phyloP scores from a whole-genome alignment of 1,140 invertebrate species.

The Philaenus spumarius region DNA sequence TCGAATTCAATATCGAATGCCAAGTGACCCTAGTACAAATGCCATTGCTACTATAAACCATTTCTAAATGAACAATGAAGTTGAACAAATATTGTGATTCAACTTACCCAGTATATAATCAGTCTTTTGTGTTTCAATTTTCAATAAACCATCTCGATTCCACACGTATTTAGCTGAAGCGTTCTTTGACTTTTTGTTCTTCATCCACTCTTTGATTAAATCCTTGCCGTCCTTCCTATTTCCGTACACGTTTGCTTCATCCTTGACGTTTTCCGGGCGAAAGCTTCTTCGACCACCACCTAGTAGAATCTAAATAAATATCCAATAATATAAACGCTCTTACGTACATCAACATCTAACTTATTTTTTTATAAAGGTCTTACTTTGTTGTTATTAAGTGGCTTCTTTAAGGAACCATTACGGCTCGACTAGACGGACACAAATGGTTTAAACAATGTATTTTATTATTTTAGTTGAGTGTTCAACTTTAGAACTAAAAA shows the following conservation, averaged over 20 bases:
- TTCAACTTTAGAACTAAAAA: too few relatives aligned
- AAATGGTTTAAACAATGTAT: not conserved
- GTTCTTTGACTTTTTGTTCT: conserved; percentile 30
- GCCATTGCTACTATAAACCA: too few relatives aligned
- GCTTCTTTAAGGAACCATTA: too few relatives aligned
- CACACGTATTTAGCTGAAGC: conserved; percentile 31
- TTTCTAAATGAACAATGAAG: too few relatives aligned
- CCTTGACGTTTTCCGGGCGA: conserved; percentile 40
- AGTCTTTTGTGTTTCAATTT: conserved; percentile 38
- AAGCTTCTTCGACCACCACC: conserved; percentile 59
- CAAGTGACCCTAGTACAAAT: too few relatives aligned
- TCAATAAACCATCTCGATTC: conserved; percentile 41
- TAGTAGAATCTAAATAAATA: conserved; percentile 49
- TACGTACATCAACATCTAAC: not conserved
- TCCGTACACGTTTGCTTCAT: conserved; percentile 44
- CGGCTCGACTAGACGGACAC: too few relatives aligned
- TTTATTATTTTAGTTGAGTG: too few relatives aligned
- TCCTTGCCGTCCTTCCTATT: conserved; percentile 42
- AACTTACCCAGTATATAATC: conserved; percentile 48
- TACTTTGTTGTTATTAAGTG: too few relatives aligned
- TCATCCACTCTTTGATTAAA: conserved; percentile 41
- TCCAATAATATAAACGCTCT: not conserved
- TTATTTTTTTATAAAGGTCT: not conserved
- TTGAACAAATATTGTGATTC: too few relatives aligned
- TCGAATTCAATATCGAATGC: too few relatives aligned